These are phyloP conservation scores for Eublepharis macularius DNA, from an alignment of 2,113 vertebrate species.

Conservation along the genomic window DNA sequence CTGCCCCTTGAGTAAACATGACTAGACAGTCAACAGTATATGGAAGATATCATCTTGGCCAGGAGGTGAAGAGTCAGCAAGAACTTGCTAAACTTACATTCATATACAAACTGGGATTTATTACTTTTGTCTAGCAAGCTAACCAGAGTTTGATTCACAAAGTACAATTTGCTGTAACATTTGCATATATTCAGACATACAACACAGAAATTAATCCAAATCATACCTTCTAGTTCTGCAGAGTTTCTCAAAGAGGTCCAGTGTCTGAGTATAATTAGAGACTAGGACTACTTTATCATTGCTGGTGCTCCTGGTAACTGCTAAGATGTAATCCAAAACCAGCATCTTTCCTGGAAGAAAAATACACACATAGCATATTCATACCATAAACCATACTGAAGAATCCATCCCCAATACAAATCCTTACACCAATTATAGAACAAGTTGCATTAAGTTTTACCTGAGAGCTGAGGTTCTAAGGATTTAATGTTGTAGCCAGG, in stretches of 20 bases:
- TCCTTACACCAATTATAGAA: neutral
- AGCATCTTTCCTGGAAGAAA: constrained; percentile 90
- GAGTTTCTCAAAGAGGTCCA: constrained; percentile 97
- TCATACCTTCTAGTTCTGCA: constrained; percentile 88
- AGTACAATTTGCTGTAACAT: too few species aligned
- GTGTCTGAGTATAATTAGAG: constrained; percentile 97
- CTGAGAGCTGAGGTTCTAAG: constrained; percentile 93
- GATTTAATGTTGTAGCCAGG: constrained; percentile 85
- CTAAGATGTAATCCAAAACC: constrained; percentile 94
- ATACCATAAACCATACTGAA: neutral
- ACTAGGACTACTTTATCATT: constrained; percentile 95
- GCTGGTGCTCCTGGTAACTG: constrained; percentile 87
- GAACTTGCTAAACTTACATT: neutral
- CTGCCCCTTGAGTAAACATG: too few species aligned
- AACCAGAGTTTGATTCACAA: too few species aligned
- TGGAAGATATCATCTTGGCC: neutral
- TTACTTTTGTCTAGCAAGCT: too few species aligned
- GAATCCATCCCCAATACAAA: neutral
- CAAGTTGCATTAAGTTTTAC: constrained; percentile 68
- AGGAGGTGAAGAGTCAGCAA: neutral
- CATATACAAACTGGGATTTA: too few species aligned
- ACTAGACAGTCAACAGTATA: too few species aligned
- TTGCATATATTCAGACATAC: neutral
- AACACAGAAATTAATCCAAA: neutral
- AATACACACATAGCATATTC: neutral